These are phyloP conservation scores for Sesia apiformis DNA, from an alignment of 2,888 invertebrate genomes.

Conservation along the genomic window DNA sequence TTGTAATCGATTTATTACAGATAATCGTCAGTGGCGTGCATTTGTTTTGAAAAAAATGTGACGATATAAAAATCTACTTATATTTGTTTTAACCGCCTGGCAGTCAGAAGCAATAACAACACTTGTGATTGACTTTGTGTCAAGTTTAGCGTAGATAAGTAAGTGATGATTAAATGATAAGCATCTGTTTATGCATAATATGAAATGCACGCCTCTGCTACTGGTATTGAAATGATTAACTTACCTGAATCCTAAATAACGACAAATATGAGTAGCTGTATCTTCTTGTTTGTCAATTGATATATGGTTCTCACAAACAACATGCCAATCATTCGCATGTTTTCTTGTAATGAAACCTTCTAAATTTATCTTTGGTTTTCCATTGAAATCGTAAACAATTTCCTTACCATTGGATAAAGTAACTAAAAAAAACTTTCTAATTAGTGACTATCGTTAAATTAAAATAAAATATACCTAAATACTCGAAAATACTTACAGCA, in stretches of 20 bases:
- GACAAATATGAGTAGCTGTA: slow-evolving; percentile 76
- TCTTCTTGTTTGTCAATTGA: slow-evolving; percentile 51
- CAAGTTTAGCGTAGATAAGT: too few relatives aligned
- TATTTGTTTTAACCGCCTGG: too few relatives aligned
- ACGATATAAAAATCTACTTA: too few relatives aligned
- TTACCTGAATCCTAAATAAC: slow-evolving; percentile 79
- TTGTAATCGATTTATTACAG: background rate
- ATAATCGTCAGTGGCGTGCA: background rate
- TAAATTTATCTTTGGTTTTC: slow-evolving; percentile 72
- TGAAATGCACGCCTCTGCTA: too few relatives aligned
- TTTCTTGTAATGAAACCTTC: slow-evolving; percentile 79
- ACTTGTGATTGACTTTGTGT: too few relatives aligned
- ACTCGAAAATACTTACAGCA: slow-evolving; percentile 76
- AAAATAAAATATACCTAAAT: background rate
- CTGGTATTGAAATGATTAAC: background rate
- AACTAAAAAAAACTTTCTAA: slow-evolving; percentile 58
- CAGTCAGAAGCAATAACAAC: too few relatives aligned
- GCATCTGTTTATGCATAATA: too few relatives aligned
- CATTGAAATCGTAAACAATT: slow-evolving; percentile 74
- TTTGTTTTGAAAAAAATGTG: background rate
- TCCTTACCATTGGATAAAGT: slow-evolving; percentile 79
- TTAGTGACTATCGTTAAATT: background rate
- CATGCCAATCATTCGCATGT: slow-evolving; percentile 77
- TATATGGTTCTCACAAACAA: slow-evolving; percentile 74
- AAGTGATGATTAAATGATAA: too few relatives aligned